Evolutionary conservation across 2,797 vertebrate species (phyloP).

Genomic region (Calcarius lapponicus): DNA sequence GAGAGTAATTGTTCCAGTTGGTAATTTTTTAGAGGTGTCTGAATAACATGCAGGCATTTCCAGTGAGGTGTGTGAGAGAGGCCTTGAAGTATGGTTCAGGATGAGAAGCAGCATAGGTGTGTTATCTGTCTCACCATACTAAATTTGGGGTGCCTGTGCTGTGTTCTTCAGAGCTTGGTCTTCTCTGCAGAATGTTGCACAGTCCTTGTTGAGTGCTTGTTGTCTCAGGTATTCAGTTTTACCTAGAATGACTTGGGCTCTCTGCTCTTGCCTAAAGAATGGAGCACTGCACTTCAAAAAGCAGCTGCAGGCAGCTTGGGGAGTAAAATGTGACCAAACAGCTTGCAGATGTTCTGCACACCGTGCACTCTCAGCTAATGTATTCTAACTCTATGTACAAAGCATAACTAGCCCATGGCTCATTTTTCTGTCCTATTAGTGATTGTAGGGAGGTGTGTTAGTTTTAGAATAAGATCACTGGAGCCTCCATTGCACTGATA

Average conservation of each 20-base stretch:
- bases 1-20: not conserved
- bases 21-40: not conserved
- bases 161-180: not conserved
- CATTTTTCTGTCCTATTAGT: not conserved
- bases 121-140: not conserved
- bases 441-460: not conserved
- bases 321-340: not conserved
- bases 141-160: not conserved
- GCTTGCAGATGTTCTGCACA: not conserved
- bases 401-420: not conserved
- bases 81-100: not conserved
- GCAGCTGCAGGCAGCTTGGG: not conserved
- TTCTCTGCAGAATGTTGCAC: not conserved
- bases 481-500: not conserved
- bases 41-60: not conserved
- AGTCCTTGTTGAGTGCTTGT: not conserved
- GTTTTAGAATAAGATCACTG: not conserved
- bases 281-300: not conserved
- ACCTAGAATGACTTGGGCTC: not conserved
- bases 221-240: not conserved
- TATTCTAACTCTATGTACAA: not conserved
- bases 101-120: not conserved
- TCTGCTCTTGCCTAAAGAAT: not conserved
- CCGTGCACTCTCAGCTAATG: accelerated
- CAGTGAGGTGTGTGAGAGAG: not conserved